A percentile compares a stretch with the other conserved stretches of the same genome.
Conservation (phyloP, 1,140 invertebrate species). For the Zaprionus camerounensis region DNA sequence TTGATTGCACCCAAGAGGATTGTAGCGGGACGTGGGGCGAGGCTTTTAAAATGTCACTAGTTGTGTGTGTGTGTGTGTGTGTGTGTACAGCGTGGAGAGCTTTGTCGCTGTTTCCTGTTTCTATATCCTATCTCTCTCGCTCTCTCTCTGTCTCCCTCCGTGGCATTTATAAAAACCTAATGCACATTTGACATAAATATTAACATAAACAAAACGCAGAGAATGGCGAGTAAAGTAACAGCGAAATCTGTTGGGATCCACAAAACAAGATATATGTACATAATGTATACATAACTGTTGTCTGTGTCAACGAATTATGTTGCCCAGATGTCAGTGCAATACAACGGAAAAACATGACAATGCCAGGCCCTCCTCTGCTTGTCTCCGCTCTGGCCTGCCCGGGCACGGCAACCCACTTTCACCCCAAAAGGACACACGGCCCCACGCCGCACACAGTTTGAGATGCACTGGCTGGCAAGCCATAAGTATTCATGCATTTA, state of each 20-base stretch:
- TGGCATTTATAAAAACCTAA: slow-evolving; percentile 45
- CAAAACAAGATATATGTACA: slow-evolving; percentile 49
- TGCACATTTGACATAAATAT: slow-evolving; percentile 57
- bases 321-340: slow-evolving; percentile 75
- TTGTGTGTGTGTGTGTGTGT: slow-evolving; percentile 13
- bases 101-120: slow-evolving; percentile 7
- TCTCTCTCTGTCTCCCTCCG: background rate
- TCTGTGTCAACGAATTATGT: slow-evolving; percentile 72
- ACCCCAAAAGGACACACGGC: slow-evolving; percentile 32
- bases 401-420: background rate
- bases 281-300: slow-evolving; percentile 39
- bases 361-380: slow-evolving; percentile 32
- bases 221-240: slow-evolving; percentile 14
- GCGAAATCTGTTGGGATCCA: slow-evolving; percentile 25
- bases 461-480: slow-evolving; percentile 49
- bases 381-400: too few species aligned
- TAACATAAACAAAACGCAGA: slow-evolving; percentile 46
- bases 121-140: background rate
- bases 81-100: background rate
- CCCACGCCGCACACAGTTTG: slow-evolving; percentile 42
- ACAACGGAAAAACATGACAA: slow-evolving; percentile 72
- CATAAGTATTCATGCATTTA: slow-evolving; percentile 78
- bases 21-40: slow-evolving; percentile 11
- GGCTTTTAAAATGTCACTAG: slow-evolving; percentile 42
- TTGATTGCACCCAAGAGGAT: slow-evolving; percentile 28